These are phyloP conservation scores for Phrixothrix hirtus DNA, from an alignment of 2,888 invertebrate species.

Conservation along the genomic window DNA sequence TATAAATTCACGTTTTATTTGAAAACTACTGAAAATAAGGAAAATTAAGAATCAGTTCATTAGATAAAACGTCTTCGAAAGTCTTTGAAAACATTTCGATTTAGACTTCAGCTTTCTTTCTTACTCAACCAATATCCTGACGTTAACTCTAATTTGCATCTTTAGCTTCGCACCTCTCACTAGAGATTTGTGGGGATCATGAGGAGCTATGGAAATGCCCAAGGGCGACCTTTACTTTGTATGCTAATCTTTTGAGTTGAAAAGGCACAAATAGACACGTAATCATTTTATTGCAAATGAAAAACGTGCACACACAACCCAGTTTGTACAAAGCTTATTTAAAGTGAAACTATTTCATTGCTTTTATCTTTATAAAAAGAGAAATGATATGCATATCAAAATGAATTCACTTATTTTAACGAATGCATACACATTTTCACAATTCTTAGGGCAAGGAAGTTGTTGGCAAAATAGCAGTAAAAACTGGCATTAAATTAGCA, in stretches of 20 bases:
- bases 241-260: slow-evolving; percentile 36
- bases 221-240: slow-evolving; percentile 39
- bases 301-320: slow-evolving; percentile 36
- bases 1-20: too few species aligned
- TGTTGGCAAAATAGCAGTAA: too few species aligned
- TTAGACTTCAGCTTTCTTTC: slow-evolving; percentile 10
- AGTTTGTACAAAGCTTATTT: slow-evolving; percentile 26
- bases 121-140: slow-evolving; percentile 19
- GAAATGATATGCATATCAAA: too few species aligned
- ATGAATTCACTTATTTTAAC: too few species aligned
- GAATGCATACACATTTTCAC: too few species aligned
- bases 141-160: slow-evolving; percentile 33
- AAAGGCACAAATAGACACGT: slow-evolving; percentile 36
- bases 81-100: slow-evolving; percentile 8
- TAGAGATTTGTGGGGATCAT: slow-evolving; percentile 28
- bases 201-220: slow-evolving; percentile 36
- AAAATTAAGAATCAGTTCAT: neutral
- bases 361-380: slow-evolving; percentile 16
- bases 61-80: neutral
- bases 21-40: neutral
- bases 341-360: slow-evolving; percentile 25
- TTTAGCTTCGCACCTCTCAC: slow-evolving; percentile 31
- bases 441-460: too few species aligned
- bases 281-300: slow-evolving; percentile 46
- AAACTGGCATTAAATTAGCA: slow-evolving; percentile 8